phyloP scores from a whole-genome alignment of 92 coral and sea anemone genomes.

The Porites lobata region DNA sequence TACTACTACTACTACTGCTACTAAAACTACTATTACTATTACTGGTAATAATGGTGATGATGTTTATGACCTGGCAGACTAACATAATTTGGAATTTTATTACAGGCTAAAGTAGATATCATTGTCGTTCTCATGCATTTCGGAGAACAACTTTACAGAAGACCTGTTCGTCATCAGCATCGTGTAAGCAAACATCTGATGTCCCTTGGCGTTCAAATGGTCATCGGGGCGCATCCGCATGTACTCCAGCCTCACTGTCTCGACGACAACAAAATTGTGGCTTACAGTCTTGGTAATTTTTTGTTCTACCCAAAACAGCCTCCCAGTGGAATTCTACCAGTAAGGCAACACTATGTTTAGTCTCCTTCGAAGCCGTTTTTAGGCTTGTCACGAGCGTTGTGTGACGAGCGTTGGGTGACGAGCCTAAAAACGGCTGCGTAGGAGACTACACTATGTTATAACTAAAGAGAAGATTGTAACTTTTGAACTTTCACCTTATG shows the following conservation, averaged over 20 bases:
- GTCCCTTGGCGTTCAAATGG: slow-evolving; percentile 68
- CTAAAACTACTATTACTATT: no score
- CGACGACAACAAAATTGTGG: slow-evolving; percentile 42
- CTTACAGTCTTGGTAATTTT: slow-evolving; percentile 75
- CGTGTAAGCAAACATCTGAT: slow-evolving; percentile 47
- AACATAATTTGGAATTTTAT: not conserved
- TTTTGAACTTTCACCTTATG: no score
- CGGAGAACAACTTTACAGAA: slow-evolving; percentile 47
- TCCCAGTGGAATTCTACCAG: not conserved
- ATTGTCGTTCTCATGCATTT: slow-evolving; percentile 77
- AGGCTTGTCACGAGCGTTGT: no score
- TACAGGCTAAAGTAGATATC: slow-evolving; percentile 40
- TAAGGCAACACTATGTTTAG: not conserved
- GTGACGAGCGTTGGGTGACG: no score
- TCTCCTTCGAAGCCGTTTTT: no score
- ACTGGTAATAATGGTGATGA: no score
- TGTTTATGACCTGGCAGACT: not conserved
- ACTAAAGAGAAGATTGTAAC: no score
- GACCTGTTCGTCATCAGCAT: slow-evolving; percentile 33
- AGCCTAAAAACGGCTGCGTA: no score
- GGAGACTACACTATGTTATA: no score
- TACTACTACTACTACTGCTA: no score
- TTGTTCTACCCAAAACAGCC: slow-evolving; percentile 18
- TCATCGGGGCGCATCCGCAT: slow-evolving; percentile 77
- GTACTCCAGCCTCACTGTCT: slow-evolving; percentile 70